A percentile compares a stretch with the other conserved stretches of the same genome.
These are phyloP conservation scores for Xanthorhoe designata DNA, from an alignment of 2,888 invertebrate species.

Conservation along the genomic window DNA sequence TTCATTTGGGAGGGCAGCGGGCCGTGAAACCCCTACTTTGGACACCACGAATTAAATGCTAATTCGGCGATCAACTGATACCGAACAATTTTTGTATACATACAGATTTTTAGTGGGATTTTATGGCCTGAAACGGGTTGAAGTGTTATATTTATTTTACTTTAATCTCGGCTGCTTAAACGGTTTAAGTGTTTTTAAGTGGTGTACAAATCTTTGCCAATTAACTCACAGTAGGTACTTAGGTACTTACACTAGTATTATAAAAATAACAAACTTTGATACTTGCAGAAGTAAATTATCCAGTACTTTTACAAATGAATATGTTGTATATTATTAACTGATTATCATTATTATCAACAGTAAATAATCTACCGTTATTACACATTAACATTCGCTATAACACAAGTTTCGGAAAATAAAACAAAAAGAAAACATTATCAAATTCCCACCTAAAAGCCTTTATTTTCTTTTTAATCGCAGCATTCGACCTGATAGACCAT, in stretches of 20 bases:
- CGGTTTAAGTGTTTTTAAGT: slow-evolving; percentile 29
- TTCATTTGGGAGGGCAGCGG: slow-evolving; percentile 81
- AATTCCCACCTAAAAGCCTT: too few species aligned
- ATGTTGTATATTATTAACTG: background rate
- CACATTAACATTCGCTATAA: too few species aligned
- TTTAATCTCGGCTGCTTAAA: slow-evolving; percentile 37
- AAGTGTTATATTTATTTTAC: slow-evolving; percentile 40
- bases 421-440: too few species aligned
- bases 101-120: slow-evolving; percentile 44
- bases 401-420: too few species aligned
- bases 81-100: slow-evolving; percentile 50
- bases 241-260: too few species aligned
- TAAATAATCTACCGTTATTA: too few species aligned
- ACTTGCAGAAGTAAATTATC: too few species aligned
- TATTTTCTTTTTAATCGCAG: slow-evolving; percentile 56
- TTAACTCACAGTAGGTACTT: background rate
- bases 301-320: background rate
- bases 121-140: slow-evolving; percentile 43
- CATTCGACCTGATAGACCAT: slow-evolving; percentile 50
- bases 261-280: background rate
- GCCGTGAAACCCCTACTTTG: slow-evolving; percentile 79
- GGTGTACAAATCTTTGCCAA: slow-evolving; percentile 3
- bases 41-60: slow-evolving; percentile 81
- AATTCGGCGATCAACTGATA: slow-evolving; percentile 77
- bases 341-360: too few species aligned